Conservation (phyloP, 2,888 invertebrate species). For the Atrina japonica region DNA sequence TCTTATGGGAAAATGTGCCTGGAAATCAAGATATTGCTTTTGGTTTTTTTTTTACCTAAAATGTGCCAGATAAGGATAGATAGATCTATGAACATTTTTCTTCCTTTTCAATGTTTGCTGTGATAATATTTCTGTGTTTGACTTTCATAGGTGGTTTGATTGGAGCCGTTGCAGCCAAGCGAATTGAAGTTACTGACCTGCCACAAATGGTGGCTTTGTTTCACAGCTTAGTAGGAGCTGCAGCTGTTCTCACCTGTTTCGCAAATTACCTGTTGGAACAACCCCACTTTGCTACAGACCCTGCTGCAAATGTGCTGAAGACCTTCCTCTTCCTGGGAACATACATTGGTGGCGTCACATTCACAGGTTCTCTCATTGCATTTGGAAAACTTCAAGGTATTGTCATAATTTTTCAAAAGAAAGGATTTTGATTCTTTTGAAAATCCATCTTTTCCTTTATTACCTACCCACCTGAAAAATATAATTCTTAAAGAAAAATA, state of each 20-base stretch:
- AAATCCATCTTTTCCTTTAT: background rate
- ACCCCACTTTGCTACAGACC: slow-evolving; percentile 90
- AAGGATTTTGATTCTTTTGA: background rate
- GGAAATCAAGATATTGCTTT: too few relatives aligned
- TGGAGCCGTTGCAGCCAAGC: slow-evolving; percentile 89
- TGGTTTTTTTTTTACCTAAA: too few relatives aligned
- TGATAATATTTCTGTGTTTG: too few relatives aligned
- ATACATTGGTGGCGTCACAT: slow-evolving; percentile 94
- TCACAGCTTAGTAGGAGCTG: slow-evolving; percentile 91
- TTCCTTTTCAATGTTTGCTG: too few relatives aligned
- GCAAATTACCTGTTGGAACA: slow-evolving; percentile 92
- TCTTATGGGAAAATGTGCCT: too few relatives aligned
- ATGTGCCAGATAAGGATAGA: too few relatives aligned
- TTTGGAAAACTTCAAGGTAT: slow-evolving; percentile 92
- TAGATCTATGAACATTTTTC: too few relatives aligned
- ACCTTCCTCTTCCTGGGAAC: slow-evolving; percentile 93
- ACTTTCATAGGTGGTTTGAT: slow-evolving; percentile 87
- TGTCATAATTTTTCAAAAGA: background rate
- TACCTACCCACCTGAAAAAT: too few relatives aligned
- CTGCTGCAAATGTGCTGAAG: slow-evolving; percentile 87
- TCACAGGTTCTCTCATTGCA: slow-evolving; percentile 93
- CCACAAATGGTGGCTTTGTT: slow-evolving; percentile 95
- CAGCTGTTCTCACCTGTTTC: slow-evolving; percentile 92
- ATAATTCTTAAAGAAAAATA: too few relatives aligned
- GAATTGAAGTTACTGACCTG: slow-evolving; percentile 88